A percentile compares a stretch with the other conserved stretches of the same genome.
Conservation (phyloP, 2,888 invertebrate species). For the Mamestra brassicae region DNA sequence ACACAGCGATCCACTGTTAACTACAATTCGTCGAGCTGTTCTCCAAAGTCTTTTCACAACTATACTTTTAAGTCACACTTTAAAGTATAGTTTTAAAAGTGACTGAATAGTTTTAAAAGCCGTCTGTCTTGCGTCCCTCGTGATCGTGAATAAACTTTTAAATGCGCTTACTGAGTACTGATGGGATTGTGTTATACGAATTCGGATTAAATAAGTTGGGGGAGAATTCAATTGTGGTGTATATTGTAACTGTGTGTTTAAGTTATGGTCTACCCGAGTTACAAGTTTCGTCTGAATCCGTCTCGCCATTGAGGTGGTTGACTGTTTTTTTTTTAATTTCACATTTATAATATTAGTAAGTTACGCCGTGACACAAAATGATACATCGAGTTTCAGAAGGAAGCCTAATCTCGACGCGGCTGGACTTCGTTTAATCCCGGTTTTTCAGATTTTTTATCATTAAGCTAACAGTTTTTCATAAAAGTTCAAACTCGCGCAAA, state of each 20-base stretch:
- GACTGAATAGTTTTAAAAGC: conserved; percentile 35
- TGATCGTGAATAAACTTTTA: conserved; percentile 23
- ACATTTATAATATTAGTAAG: too few relatives aligned
- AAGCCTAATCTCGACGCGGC: too few relatives aligned
- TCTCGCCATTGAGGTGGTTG: too few relatives aligned
- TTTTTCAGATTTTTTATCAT: too few relatives aligned
- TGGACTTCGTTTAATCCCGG: too few relatives aligned
- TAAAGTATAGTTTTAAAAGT: conserved; percentile 43
- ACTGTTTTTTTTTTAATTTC: too few relatives aligned
- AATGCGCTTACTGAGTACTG: conserved; percentile 30
- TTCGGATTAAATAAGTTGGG: not conserved
- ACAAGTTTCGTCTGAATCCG: too few relatives aligned
- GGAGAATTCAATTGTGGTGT: not conserved
- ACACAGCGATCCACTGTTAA: not conserved
- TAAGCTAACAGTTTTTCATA: not conserved
- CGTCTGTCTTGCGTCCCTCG: conserved; percentile 7
- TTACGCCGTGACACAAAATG: too few relatives aligned
- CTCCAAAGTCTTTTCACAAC: conserved; percentile 13
- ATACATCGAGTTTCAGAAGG: too few relatives aligned
- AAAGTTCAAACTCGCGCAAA: not conserved
- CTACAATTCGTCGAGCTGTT: conserved; percentile 1
- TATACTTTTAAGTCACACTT: conserved; percentile 27
- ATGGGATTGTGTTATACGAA: not conserved
- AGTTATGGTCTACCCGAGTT: too few relatives aligned
- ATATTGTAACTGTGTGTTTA: too few relatives aligned